Percentiles rank a stretch among this genome's conserved stretches.
Conservation (phyloP, 2,113 vertebrate species). For the Holacanthus passer region DNA sequence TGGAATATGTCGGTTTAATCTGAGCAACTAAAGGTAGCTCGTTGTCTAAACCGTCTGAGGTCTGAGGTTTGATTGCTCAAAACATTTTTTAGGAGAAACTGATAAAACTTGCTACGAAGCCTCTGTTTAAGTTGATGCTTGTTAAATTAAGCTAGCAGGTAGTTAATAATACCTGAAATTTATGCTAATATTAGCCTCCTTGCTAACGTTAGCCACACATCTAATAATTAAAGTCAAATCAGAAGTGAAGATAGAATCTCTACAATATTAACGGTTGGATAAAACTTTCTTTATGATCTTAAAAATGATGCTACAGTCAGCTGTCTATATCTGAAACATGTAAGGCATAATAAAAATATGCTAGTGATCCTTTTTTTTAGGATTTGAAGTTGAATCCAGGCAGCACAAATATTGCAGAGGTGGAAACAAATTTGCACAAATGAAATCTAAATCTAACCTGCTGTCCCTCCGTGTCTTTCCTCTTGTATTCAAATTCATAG, state of each 20-base stretch:
- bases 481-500: neutral
- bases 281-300: no score
- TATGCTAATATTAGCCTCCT: neutral
- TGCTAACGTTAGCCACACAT: neutral
- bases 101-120: neutral
- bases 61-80: neutral
- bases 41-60: constrained; percentile 21
- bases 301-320: neutral
- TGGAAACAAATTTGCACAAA: neutral
- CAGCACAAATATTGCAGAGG: neutral
- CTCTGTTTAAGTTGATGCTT: neutral
- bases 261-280: neutral
- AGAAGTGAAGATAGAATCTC: neutral
- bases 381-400: neutral
- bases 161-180: neutral
- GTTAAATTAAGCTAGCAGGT: neutral
- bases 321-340: neutral
- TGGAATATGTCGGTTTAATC: neutral
- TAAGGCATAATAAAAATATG: no score
- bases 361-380: no score
- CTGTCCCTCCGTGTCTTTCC: neutral
- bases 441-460: constrained; percentile 1
- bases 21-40: neutral
- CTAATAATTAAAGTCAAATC: neutral
- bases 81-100: neutral